Percentiles rank a stretch among this genome's conserved stretches.
Conservation (phyloP, 2,797 vertebrate species). For the Agapornis canus region DNA sequence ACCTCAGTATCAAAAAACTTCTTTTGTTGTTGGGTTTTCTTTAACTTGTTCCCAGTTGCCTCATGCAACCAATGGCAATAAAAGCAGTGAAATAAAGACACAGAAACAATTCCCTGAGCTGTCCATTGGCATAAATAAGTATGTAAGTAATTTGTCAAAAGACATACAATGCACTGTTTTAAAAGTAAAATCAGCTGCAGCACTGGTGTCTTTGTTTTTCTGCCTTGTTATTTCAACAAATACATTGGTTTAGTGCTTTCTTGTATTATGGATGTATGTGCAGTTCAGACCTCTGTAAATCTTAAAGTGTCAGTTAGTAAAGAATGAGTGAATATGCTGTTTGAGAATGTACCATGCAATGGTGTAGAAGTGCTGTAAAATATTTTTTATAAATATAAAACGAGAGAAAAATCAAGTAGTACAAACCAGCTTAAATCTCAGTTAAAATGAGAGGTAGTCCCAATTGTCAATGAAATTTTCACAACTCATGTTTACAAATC, state of each 20-base stretch:
- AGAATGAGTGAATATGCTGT: neutral
- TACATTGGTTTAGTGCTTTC: neutral
- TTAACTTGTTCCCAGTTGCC: neutral
- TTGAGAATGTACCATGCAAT: neutral
- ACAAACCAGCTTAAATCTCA: neutral
- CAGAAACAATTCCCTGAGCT: neutral
- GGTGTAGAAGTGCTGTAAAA: neutral
- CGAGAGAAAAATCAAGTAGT: neutral
- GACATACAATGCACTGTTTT: slow-evolving; percentile 49
- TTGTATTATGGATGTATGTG: neutral
- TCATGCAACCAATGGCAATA: neutral
- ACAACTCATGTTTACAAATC: neutral
- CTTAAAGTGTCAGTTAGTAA: neutral
- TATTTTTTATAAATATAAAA: neutral
- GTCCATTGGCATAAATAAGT: neutral
- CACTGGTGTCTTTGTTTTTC: neutral
- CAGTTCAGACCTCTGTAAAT: neutral
- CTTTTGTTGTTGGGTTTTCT: neutral
- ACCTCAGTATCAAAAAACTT: neutral
- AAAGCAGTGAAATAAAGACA: slow-evolving; percentile 36
- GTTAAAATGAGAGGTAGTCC: neutral
- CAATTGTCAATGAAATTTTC: neutral
- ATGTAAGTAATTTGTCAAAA: slow-evolving; percentile 27
- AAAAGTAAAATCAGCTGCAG: neutral
- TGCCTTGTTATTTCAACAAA: neutral